Percentiles rank a stretch among this genome's conserved stretches.
Conservation (phyloP, 2,113 vertebrate genomes). For the Brienomyrus brachyistius region DNA sequence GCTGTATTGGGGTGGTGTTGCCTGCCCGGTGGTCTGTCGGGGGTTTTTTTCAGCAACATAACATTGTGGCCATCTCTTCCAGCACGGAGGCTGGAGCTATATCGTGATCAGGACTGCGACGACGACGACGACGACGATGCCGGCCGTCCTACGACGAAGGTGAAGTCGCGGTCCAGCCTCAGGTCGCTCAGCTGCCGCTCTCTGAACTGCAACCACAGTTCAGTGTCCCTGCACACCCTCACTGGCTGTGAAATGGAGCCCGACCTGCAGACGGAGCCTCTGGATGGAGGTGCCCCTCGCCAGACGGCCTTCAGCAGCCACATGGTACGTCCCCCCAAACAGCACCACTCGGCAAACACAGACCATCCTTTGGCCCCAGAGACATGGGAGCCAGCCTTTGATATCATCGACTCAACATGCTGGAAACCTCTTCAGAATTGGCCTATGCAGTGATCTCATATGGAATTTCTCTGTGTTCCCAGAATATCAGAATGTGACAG, state of each 20-base stretch:
- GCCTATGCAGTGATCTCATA: background rate
- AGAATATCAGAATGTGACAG: background rate
- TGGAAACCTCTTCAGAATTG: background rate
- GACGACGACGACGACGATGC: constrained; percentile 38
- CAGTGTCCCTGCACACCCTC: constrained; percentile 51
- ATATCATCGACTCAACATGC: background rate
- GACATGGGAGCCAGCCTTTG: background rate
- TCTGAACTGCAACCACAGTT: constrained; percentile 53
- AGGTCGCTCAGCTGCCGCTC: constrained; percentile 51
- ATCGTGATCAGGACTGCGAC: constrained; percentile 55
- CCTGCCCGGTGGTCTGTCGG: background rate
- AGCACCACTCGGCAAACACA: background rate
- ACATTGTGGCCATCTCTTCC: background rate
- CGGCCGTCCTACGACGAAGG: constrained; percentile 36
- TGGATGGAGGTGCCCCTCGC: constrained; percentile 30
- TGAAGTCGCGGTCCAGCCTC: constrained; percentile 35
- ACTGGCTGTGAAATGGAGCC: constrained; percentile 42
- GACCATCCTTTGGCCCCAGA: background rate
- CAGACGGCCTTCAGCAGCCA: constrained; percentile 77
- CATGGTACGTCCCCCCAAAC: constrained; percentile 64
- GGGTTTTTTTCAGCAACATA: background rate
- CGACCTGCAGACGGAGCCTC: constrained; percentile 36
- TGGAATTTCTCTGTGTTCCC: background rate
- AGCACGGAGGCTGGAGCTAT: constrained; percentile 74
- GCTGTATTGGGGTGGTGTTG: background rate